Evolutionary conservation across 2,888 invertebrate genomes (phyloP).

Genomic region (Aphodius sticticus): DNA sequence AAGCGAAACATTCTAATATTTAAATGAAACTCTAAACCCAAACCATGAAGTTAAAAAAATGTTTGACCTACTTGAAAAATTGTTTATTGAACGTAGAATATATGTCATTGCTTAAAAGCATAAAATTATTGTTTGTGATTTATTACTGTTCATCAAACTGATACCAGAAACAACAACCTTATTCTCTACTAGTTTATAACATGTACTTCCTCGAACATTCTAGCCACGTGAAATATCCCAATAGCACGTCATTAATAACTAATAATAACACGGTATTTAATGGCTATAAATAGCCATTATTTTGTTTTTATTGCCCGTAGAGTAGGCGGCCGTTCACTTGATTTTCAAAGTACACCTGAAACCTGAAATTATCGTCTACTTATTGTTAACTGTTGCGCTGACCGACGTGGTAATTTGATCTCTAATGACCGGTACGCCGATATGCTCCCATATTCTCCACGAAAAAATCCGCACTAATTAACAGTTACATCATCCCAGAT

Average conservation of each 20-base stretch:
- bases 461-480: not conserved
- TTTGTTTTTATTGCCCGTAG: conserved; percentile 17
- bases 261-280: conserved; percentile 22
- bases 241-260: conserved; percentile 5
- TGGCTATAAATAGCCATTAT: conserved; percentile 24
- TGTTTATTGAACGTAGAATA: too few species aligned
- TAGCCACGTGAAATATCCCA: not conserved
- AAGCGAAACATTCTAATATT: too few species aligned
- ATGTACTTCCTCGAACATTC: not conserved
- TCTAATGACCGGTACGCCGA: not conserved
- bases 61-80: too few species aligned
- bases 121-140: too few species aligned
- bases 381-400: conserved; percentile 6
- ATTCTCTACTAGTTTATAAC: too few species aligned
- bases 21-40: too few species aligned
- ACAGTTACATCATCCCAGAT: conserved; percentile 4
- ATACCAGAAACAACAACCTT: too few species aligned
- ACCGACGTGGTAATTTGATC: not conserved
- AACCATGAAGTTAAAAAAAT: too few species aligned
- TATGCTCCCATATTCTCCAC: not conserved
- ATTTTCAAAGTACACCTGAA: conserved; percentile 23
- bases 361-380: conserved; percentile 26
- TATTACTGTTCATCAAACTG: too few species aligned
- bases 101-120: too few species aligned
- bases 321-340: conserved; percentile 15